Evolutionary conservation across 1,140 invertebrate species (phyloP), one percentile per base, ranked within the genome.

Genomic region (Ceratina australensis): DNA sequence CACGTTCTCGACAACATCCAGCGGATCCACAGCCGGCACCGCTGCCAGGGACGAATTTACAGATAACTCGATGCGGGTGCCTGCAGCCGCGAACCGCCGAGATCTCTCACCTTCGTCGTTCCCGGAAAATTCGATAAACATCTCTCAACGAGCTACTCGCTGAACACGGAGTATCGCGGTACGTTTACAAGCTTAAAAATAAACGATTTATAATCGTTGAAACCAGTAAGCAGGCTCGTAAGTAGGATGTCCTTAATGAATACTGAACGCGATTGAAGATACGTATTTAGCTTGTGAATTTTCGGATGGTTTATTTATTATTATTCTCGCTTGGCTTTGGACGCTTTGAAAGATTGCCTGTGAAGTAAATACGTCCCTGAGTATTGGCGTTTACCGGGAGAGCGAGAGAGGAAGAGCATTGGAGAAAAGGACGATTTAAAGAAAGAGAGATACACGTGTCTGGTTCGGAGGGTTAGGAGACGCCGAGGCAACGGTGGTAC

Each of bases 1-100:
- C 80, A 81, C 76, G 80, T 72, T 83, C 76, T 81, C 79, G 84
- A 78, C 71, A 42, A 42, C 33, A 42, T 42, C 33, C 33, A 42
- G 33, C 80, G 86, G 79, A 83, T 79, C 83, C 83, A 72, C 79
- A 81, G 61, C 74, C 64, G 75, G 71, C 81, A 80, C 78, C 76
- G 75, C 72, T 78, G 61, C 26, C 81, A 83, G 76, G 66, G 72
- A 49, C 69, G 82, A 78, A 75, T 33, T 20, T n/a, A 63, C 54
- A 77, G 28, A 8, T 47, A 33, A 42, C 12, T 52, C 49, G 50
- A 66, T 71, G 57, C 71, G 76, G 69, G 76, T 52, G 76, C 59
- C 61, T 60, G 75, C 50, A 59, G 33, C 50, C 28, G 54, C 18
- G 18, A 54, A 54, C 24, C 47, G 24, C 15, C 66, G 26, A 10